phyloP scores from a whole-genome alignment of 2,113 vertebrate genomes.

The Trochalopteron elliotii region DNA sequence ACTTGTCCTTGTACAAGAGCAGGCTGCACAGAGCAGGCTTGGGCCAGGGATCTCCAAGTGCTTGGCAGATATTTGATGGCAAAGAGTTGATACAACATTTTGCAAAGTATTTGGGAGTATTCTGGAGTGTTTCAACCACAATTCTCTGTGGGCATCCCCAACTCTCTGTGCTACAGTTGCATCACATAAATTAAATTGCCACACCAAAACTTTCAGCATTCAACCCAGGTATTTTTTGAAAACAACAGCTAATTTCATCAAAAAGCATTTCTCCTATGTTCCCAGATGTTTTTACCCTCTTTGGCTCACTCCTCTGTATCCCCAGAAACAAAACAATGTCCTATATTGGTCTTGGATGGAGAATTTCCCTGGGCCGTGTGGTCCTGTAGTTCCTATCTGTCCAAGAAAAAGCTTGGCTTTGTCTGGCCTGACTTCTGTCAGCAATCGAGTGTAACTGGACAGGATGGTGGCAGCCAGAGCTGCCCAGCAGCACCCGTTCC shows the following conservation, averaged over 20 bases:
- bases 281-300: background rate
- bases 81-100: background rate
- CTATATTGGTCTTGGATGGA: background rate
- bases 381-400: background rate
- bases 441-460: fast-evolving
- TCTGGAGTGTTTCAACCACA: background rate
- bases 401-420: background rate
- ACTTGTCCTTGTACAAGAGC: background rate
- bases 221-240: background rate
- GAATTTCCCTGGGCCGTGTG: background rate
- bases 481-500: background rate
- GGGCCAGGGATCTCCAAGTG: background rate
- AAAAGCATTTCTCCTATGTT: background rate
- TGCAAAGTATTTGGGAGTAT: background rate
- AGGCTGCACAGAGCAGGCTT: too few species aligned
- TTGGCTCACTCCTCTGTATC: fast-evolving
- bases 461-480: background rate
- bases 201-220: background rate
- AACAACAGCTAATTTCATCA: background rate
- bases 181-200: background rate
- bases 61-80: background rate
- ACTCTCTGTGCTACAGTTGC: background rate
- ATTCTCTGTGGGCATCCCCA: background rate
- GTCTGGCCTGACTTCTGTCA: background rate
- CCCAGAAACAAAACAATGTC: background rate